Evolutionary conservation across 2,797 vertebrate species (phyloP).

Genomic region (Echeneis naucrates): DNA sequence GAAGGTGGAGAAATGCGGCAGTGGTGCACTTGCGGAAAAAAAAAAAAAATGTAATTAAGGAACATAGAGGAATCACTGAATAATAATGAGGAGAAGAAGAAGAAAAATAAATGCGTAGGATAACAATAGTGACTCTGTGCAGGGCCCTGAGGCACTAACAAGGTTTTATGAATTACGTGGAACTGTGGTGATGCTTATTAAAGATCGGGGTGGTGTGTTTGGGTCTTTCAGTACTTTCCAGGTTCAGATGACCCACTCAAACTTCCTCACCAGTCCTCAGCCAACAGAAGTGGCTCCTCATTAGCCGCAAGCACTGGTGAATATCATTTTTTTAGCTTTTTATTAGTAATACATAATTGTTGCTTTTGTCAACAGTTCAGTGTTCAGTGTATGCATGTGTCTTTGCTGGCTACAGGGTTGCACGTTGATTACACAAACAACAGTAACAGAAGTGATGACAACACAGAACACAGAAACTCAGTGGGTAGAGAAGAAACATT

Average conservation of each 20-base stretch:
- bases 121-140: too few relatives aligned
- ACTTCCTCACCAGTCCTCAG: slow-evolving; percentile 92
- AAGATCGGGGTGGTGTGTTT: not conserved
- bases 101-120: too few relatives aligned
- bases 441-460: slow-evolving; percentile 91
- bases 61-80: too few relatives aligned
- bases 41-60: too few relatives aligned
- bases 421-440: slow-evolving; percentile 90
- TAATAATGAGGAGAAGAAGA: too few relatives aligned
- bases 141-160: too few relatives aligned
- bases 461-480: slow-evolving; percentile 86
- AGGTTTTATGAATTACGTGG: too few relatives aligned
- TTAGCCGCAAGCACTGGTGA: slow-evolving; percentile 94
- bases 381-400: not conserved
- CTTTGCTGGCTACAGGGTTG: slow-evolving; percentile 82
- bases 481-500: slow-evolving; percentile 93
- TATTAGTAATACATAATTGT: not conserved
- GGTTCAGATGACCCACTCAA: slow-evolving; percentile 94
- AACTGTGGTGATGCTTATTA: not conserved
- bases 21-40: too few relatives aligned
- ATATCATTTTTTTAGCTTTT: not conserved
- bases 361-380: not conserved
- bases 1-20: too few relatives aligned
- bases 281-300: slow-evolving; percentile 79
- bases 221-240: slow-evolving; percentile 91